phyloP scores from a whole-genome alignment of 2,888 invertebrate genomes.

The Syrphus vitripennis region DNA sequence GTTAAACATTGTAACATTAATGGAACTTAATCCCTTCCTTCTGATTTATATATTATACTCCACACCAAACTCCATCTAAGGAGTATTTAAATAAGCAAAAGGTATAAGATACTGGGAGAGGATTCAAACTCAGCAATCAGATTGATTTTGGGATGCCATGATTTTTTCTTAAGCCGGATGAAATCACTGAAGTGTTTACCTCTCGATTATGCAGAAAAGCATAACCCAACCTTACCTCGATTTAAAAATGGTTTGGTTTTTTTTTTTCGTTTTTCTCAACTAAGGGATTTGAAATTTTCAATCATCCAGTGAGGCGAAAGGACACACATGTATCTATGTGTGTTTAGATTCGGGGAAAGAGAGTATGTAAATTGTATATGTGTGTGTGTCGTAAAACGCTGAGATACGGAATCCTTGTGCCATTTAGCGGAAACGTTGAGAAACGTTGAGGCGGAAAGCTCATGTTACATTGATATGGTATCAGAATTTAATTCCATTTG shows the following conservation, averaged over 20 bases:
- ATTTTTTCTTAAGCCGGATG: conserved; percentile 54
- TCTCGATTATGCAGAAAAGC: conserved; percentile 28
- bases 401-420: conserved; percentile 1
- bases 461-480: conserved; percentile 47
- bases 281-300: conserved; percentile 17
- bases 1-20: neutral
- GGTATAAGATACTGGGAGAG: neutral
- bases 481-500: conserved; percentile 37
- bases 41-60: neutral
- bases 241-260: neutral
- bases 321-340: neutral
- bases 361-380: neutral
- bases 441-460: conserved; percentile 33
- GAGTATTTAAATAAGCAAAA: neutral
- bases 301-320: conserved; percentile 7
- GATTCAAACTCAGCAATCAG: conserved; percentile 48
- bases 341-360: neutral
- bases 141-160: conserved; percentile 50
- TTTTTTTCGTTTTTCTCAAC: neutral
- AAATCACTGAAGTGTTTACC: conserved; percentile 42
- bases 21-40: conserved; percentile 12
- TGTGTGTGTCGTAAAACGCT: neutral
- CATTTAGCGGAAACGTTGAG: conserved; percentile 37
- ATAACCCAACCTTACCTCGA: neutral
- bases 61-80: neutral